Base-by-base conservation (phyloP, 2,797 vertebrate genomes). In the Staurois parvus region DNA sequence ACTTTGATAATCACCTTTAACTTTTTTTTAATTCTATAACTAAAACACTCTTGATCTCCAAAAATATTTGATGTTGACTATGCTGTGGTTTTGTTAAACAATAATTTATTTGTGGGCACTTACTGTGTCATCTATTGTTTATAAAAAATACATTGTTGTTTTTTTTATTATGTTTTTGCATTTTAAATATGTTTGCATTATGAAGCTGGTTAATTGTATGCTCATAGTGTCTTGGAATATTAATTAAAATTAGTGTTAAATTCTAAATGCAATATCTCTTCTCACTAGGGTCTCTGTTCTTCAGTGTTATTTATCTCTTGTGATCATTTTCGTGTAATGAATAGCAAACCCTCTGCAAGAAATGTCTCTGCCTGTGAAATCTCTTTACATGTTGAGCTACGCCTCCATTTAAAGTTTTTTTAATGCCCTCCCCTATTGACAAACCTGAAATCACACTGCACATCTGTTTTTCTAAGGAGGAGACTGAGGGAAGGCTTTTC, bases 371-470 rank as follows among this genome's bases (percentile, higher is more conserved):
- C 52, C 75, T 77, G 37, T 62, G 75, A 86, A 78, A 52, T 67
- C 79, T 52, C 73, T 64, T 37, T 52, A 32, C 84, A 83, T 45
- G 40, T 48, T 52, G 40, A 59, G 76, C 26, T 66, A 87, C 85
- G 81, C 85, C 85, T 75, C 26, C 59, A 72, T 68, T 62, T 64
- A 45, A 70, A 85, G 66, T 72, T 29, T 76, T 37, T 34, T 72
- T 77, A 82, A 66, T 83, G 52, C 52, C 69, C 30, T 19, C 59
- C 32, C 74, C 45, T 73, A 59, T 69, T 52, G 56, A 26, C 56
- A 78, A 68, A 69, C 40, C 84, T 80, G 84, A 85, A 45, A 59
- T 67, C 84, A 80, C 37, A 80, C 40, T 56, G 59, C 45, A 68
- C 52, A 79, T 34, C 76, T 79, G 76, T 59, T 30, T 19, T 72